A percentile compares a stretch with the other conserved stretches of the same genome.
Conservation (phyloP, 1,140 invertebrate genomes). For the Aradophagus sp. region DNA sequence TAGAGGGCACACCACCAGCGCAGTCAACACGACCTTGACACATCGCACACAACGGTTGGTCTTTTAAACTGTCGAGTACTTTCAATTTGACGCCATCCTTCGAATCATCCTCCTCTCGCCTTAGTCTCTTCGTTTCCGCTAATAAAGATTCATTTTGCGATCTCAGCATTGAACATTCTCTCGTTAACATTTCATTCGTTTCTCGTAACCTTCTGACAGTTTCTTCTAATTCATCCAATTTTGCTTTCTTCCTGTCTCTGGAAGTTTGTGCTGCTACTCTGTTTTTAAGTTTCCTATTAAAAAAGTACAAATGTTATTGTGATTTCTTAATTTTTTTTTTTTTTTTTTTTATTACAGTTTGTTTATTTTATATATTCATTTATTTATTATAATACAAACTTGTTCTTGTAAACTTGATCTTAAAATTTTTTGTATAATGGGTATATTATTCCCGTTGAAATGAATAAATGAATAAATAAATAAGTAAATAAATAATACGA, state of each 20-base stretch:
- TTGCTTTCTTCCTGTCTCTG: constrained; percentile 95
- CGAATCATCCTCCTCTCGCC: constrained; percentile 71
- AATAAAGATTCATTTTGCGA: constrained; percentile 80
- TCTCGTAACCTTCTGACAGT: constrained; percentile 80
- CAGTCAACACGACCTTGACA: constrained; percentile 76
- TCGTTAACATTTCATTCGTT: constrained; percentile 78
- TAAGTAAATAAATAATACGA: too few relatives aligned
- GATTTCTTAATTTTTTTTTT: too few relatives aligned
- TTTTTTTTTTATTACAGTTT: too few relatives aligned
- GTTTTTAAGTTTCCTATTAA: constrained; percentile 93
- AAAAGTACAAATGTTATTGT: constrained; percentile 30
- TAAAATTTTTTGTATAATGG: too few relatives aligned
- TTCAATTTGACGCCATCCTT: constrained; percentile 63
- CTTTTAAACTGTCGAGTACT: constrained; percentile 47
- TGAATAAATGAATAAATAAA: too few relatives aligned
- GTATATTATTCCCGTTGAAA: too few relatives aligned
- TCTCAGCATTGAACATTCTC: constrained; percentile 80
- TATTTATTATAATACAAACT: too few relatives aligned
- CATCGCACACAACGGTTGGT: constrained; percentile 69
- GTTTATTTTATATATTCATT: too few relatives aligned
- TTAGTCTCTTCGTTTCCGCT: constrained; percentile 79
- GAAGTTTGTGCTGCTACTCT: constrained; percentile 98
- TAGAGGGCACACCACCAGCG: constrained; percentile 75
- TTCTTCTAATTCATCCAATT: constrained; percentile 90
- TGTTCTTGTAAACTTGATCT: too few relatives aligned